Percentiles rank a stretch among this genome's conserved stretches.
Conservation (phyloP, 2,113 vertebrate species). For the Alectura lathami region DNA sequence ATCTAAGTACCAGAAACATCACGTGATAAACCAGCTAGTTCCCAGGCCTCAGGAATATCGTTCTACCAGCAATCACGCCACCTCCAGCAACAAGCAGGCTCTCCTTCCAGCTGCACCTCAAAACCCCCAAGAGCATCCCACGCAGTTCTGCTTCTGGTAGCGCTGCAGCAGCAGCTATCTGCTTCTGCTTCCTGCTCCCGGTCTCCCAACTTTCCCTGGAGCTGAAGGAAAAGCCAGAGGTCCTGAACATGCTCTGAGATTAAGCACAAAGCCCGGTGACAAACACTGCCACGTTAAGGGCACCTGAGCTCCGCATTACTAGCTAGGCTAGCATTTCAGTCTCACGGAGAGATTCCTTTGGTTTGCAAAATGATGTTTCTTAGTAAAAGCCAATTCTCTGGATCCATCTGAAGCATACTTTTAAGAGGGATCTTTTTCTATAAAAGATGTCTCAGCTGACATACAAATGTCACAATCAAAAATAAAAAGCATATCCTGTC, state of each 20-base stretch:
- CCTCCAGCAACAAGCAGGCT: not conserved
- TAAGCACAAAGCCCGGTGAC: not conserved
- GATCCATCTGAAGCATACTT: not conserved
- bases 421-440: not conserved
- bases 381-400: not conserved
- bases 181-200: not conserved
- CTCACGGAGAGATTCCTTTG: not conserved
- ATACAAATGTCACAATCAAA: not conserved
- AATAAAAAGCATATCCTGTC: not conserved
- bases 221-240: not conserved
- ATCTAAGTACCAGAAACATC: not conserved
- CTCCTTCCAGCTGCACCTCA: not conserved
- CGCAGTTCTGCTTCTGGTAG: not conserved
- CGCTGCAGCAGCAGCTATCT: not conserved
- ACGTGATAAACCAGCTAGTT: not conserved
- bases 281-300: not conserved
- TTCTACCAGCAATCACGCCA: not conserved
- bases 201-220: not conserved
- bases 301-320: not conserved
- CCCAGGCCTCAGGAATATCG: not conserved
- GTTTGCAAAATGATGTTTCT: not conserved
- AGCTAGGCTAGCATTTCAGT: not conserved
- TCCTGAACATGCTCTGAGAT: not conserved
- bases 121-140: not conserved
- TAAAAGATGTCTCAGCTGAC: not conserved